Evolutionary conservation across 2,113 vertebrate genomes (phyloP).

Genomic region (Callionymus lyra): DNA sequence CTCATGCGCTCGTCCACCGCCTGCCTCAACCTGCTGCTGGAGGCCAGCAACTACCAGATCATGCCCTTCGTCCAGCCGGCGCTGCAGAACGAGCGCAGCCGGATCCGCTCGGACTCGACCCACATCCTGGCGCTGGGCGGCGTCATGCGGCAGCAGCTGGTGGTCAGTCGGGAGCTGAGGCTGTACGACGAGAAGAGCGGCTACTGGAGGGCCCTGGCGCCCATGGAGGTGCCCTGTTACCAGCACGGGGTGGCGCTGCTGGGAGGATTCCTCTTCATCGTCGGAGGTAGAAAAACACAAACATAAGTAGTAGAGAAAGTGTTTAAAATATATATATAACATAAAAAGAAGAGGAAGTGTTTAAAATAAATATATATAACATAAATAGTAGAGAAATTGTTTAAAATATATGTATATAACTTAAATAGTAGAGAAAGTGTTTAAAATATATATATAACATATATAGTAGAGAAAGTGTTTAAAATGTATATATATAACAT

Average conservation of each 20-base stretch:
- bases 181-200: conserved; percentile 58
- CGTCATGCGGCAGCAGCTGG: conserved; percentile 74
- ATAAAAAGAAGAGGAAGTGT: no score
- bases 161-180: conserved; percentile 71
- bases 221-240: conserved; percentile 73
- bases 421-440: no score
- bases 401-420: no score
- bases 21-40: conserved; percentile 73
- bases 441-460: no score
- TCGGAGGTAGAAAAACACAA: conserved; percentile 56
- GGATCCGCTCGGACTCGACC: conserved; percentile 65
- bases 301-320: not conserved
- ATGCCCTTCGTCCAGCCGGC: conserved; percentile 72
- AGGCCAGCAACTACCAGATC: conserved; percentile 79
- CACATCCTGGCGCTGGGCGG: conserved; percentile 70
- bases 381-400: no score
- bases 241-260: conserved; percentile 73
- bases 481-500: no score
- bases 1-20: conserved; percentile 65
- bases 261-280: conserved; percentile 73
- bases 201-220: conserved; percentile 64
- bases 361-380: no score
- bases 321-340: no score
- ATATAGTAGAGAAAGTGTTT: no score
- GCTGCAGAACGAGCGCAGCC: conserved; percentile 69